Percentiles rank a stretch among this genome's conserved stretches.
These are phyloP conservation scores for Halocaridina rubra DNA, from an alignment of 2,888 invertebrate species.

Conservation along the genomic window DNA sequence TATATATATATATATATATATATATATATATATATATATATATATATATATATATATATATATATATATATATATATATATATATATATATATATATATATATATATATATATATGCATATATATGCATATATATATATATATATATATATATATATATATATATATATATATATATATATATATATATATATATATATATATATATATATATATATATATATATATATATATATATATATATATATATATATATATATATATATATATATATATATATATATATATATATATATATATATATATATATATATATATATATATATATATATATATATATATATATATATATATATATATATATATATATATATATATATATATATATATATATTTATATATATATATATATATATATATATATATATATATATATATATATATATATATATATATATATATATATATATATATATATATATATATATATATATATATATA, in stretches of 20 bases:
- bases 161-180: not conserved
- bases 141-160: not conserved
- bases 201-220: not conserved
- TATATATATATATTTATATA: too few relatives aligned
- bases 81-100: not conserved
- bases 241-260: not conserved
- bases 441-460: too few relatives aligned
- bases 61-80: not conserved
- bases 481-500: too few relatives aligned
- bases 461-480: too few relatives aligned
- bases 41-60: not conserved
- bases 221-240: not conserved
- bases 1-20: not conserved
- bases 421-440: too few relatives aligned
- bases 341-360: not conserved
- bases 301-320: not conserved
- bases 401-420: too few relatives aligned
- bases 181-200: not conserved
- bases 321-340: not conserved
- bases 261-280: not conserved
- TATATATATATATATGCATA: not conserved
- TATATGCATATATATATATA: not conserved
- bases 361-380: not conserved
- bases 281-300: not conserved
- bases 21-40: not conserved